Base-by-base conservation (phyloP, 2,888 invertebrate genomes). In the Meiosimyza decipiens region DNA sequence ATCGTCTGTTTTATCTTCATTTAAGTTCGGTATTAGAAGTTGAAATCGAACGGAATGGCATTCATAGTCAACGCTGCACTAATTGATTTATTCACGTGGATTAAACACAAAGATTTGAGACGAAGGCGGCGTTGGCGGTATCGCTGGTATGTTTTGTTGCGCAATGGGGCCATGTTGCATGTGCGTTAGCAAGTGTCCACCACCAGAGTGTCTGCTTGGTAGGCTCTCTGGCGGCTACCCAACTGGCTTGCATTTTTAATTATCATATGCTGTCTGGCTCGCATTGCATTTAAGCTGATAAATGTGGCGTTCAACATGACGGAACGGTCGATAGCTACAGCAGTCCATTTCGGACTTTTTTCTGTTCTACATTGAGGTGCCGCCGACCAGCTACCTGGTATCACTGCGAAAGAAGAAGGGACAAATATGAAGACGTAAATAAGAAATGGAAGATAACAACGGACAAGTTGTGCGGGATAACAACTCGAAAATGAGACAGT, bases 61-160 rank as follows among this genome's bases (percentile, higher is more conserved):
- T 40, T 28, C 28, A 28, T 28, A 28, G 3, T 28, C 28, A 28
- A 28, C 15, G 50, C 13, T 67, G 49, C 40, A 67, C 59, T 69
- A 60, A 59, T 60, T 59, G 68, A 69, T 70, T 63, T 64, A 64
- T 64, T 64, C 64, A 49, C 18, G 64, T 64, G 54, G 52, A 57
- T 54, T 51, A 16, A 33, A 6, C 5, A 5, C 50, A 6, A 15
- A 28, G 50, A 40, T 40, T 40, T 40, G 9, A 40, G 40, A 40
- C 40, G 7, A 5, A 6, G 40, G 40, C 40, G 40, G 28, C 28
- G 3, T 40, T 40, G 40, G 47, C 62, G 15, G 49, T 6, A 15
- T 28, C 22, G 15, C 15, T 60, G 59, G 22, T 18, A 57, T 28
- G 18, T 28, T 22, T 28, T 13, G 18, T 57, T 28, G 22, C 18